phyloP scores from a whole-genome alignment of 2,113 vertebrate genomes.

The Aepyceros melampus region DNA sequence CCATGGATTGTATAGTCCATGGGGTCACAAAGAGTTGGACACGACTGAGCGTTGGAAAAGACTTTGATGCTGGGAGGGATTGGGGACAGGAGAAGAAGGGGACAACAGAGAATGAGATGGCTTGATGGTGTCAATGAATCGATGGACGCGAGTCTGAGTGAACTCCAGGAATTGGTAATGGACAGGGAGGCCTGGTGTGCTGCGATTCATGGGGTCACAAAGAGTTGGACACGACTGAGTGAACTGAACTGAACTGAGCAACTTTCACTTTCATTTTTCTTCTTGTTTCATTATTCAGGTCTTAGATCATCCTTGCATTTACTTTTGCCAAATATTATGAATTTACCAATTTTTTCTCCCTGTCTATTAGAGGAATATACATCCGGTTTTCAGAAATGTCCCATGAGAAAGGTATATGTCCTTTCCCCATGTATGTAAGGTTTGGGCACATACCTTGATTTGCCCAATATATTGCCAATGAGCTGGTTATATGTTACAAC shows the following conservation, averaged over 20 bases:
- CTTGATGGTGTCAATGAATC: too few species aligned
- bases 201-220: not conserved
- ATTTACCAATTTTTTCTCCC: not conserved
- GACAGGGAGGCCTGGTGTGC: too few species aligned
- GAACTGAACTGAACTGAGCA: too few species aligned
- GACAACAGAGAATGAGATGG: too few species aligned
- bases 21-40: not conserved
- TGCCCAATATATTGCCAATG: not conserved
- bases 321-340: not conserved
- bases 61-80: too few species aligned
- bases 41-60: not conserved
- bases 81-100: too few species aligned
- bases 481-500: not conserved
- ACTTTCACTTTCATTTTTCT: not conserved
- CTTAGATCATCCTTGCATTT: not conserved
- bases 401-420: not conserved
- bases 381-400: not conserved
- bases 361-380: not conserved
- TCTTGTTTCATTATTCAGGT: not conserved
- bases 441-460: not conserved
- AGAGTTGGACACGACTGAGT: not conserved
- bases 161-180: too few species aligned
- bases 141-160: too few species aligned
- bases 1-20: not conserved
- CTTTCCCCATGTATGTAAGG: not conserved